A percentile compares a stretch with the other conserved stretches of the same genome.
Conservation (phyloP, 1,140 invertebrate species). For the Drosophila nigrodunni region DNA sequence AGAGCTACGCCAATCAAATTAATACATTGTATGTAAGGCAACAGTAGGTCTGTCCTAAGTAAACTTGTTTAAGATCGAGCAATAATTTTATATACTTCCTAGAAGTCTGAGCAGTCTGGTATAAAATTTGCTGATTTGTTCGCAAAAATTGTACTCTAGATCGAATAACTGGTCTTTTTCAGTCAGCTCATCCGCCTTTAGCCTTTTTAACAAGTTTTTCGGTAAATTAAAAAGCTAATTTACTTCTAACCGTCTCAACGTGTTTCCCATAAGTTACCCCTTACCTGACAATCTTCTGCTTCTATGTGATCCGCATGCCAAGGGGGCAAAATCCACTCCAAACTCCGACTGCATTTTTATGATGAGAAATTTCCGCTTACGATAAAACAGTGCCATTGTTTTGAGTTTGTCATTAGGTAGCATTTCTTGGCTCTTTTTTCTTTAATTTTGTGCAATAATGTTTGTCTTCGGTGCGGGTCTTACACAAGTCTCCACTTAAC, state of each 20-base stretch:
- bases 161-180: no score
- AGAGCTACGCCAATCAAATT: no score
- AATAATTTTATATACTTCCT: no score
- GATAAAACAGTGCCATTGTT: slow-evolving; percentile 69
- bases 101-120: no score
- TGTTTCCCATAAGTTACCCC: slow-evolving; percentile 28
- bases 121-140: no score
- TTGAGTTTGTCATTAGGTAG: slow-evolving; percentile 63
- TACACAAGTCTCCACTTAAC: slow-evolving; percentile 45
- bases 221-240: slow-evolving; percentile 29
- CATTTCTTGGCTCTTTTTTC: slow-evolving; percentile 48
- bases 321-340: background rate
- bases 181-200: no score
- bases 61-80: no score
- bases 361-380: slow-evolving; percentile 76
- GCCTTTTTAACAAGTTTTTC: no score
- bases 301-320: slow-evolving; percentile 13
- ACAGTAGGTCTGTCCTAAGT: no score
- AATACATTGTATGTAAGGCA: no score
- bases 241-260: slow-evolving; percentile 52
- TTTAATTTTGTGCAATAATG: slow-evolving; percentile 39
- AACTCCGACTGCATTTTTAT: slow-evolving; percentile 58
- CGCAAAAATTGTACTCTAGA: no score
- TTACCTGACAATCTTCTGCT: slow-evolving; percentile 16
- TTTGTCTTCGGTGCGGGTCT: slow-evolving; percentile 47